A percentile compares a stretch with the other conserved stretches of the same genome.
Conservation (phyloP, 2,797 vertebrate species). For the Mus caroli region DNA sequence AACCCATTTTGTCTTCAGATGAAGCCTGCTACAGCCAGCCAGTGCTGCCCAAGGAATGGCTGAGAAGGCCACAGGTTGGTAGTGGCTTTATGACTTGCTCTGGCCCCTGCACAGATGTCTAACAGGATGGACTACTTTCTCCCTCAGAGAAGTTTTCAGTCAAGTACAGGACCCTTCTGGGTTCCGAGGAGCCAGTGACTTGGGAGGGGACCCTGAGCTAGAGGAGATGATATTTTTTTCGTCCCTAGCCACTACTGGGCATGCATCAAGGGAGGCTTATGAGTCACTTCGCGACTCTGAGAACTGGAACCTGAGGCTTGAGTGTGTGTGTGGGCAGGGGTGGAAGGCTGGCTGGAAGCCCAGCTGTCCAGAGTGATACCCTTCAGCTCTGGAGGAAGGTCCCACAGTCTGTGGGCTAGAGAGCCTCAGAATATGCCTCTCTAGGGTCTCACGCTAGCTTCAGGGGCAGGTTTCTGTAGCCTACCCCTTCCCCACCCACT, state of each 20-base stretch:
- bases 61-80: not conserved
- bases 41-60: fast-evolving
- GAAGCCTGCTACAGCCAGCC: not conserved
- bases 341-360: not conserved
- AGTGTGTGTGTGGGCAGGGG: not conserved
- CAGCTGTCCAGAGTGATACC: not conserved
- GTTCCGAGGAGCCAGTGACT: not conserved
- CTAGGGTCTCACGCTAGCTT: not conserved
- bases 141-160: not conserved
- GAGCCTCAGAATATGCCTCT: fast-evolving
- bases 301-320: not conserved
- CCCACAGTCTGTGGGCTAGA: fast-evolving
- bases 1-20: not conserved
- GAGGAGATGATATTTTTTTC: not conserved
- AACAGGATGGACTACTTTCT: too few species aligned
- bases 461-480: not conserved
- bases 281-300: not conserved
- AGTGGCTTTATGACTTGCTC: not conserved
- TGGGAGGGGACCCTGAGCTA: not conserved
- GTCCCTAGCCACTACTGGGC: not conserved
- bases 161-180: not conserved
- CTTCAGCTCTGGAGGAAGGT: not conserved
- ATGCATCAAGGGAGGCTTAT: fast-evolving
- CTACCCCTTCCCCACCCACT: not conserved
- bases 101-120: fast-evolving